A percentile compares a stretch with the other conserved stretches of the same genome.
Conservation (phyloP, 2,888 invertebrate species). For the Octonoba sinensis region DNA sequence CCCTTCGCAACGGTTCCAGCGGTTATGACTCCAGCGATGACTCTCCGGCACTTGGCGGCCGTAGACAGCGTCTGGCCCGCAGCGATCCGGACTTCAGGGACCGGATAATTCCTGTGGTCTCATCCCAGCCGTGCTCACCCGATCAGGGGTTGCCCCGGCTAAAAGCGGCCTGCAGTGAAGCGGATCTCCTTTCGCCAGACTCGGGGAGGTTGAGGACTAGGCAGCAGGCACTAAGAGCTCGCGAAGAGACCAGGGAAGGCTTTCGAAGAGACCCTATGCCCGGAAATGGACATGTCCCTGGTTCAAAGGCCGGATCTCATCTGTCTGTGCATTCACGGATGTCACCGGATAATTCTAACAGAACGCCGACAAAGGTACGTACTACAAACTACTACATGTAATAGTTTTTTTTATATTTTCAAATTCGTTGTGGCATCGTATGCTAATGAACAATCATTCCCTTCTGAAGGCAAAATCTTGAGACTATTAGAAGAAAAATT, state of each 20-base stretch:
- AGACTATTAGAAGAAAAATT: too few species aligned
- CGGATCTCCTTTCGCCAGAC: conserved; percentile 78
- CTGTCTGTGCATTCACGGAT: conserved; percentile 63
- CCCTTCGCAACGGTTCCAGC: conserved; percentile 82
- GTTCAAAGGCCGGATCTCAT: conserved; percentile 63
- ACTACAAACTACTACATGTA: not conserved
- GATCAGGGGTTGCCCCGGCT: conserved; percentile 54
- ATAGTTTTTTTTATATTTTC: not conserved
- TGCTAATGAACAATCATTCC: too few species aligned
- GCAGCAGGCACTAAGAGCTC: conserved; percentile 50
- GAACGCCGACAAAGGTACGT: conserved; percentile 33
- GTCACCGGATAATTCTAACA: conserved; percentile 35
- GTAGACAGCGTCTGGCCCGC: conserved; percentile 74
- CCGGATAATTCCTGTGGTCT: conserved; percentile 74
- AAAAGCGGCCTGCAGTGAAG: conserved; percentile 85
- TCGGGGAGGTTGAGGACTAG: not conserved
- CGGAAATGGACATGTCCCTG: conserved; percentile 48
- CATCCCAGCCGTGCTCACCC: not conserved
- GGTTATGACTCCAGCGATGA: conserved; percentile 92
- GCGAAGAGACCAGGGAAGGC: conserved; percentile 51
- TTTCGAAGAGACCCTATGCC: conserved; percentile 57
- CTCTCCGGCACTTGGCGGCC: conserved; percentile 12
- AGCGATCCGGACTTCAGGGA: conserved; percentile 89
- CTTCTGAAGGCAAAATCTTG: too few species aligned
- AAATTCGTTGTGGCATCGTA: too few species aligned